Conservation (phyloP, 2,888 invertebrate species). For the Drosophila hamatofila region DNA sequence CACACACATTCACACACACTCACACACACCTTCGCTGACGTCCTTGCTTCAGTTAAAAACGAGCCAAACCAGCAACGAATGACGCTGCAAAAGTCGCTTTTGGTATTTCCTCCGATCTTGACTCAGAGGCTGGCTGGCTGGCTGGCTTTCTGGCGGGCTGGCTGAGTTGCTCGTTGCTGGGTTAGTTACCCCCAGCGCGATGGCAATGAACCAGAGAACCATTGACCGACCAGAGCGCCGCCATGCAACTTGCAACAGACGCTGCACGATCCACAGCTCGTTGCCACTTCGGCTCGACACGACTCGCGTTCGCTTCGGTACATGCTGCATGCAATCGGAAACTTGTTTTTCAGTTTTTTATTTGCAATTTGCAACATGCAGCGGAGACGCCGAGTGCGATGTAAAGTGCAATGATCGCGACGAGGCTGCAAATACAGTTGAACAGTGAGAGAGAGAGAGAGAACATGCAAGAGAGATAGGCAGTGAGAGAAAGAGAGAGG, state of each 20-base stretch:
- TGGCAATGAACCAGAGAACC: constrained; percentile 86
- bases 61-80: constrained; percentile 42
- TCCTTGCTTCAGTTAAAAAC: constrained; percentile 74
- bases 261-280: constrained; percentile 37
- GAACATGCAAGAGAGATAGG: neutral
- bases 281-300: constrained; percentile 12
- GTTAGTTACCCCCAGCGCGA: constrained; percentile 85
- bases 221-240: constrained; percentile 82
- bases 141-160: constrained; percentile 8
- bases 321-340: constrained; percentile 35
- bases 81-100: constrained; percentile 66
- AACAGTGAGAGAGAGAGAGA: constrained; percentile 6
- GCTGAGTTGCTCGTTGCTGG: constrained; percentile 55
- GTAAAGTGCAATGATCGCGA: constrained; percentile 77
- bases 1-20: constrained; percentile 10
- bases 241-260: constrained; percentile 70
- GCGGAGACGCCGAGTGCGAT: constrained; percentile 42
- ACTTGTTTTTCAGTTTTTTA: constrained; percentile 54
- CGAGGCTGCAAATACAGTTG: constrained; percentile 61
- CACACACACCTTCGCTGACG: constrained; percentile 40
- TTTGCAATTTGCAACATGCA: constrained; percentile 60
- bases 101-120: constrained; percentile 65
- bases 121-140: constrained; percentile 39
- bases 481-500: neutral
- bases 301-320: constrained; percentile 1